Conservation (phyloP, 2,888 invertebrate species). For the Cosmia trapezina region DNA sequence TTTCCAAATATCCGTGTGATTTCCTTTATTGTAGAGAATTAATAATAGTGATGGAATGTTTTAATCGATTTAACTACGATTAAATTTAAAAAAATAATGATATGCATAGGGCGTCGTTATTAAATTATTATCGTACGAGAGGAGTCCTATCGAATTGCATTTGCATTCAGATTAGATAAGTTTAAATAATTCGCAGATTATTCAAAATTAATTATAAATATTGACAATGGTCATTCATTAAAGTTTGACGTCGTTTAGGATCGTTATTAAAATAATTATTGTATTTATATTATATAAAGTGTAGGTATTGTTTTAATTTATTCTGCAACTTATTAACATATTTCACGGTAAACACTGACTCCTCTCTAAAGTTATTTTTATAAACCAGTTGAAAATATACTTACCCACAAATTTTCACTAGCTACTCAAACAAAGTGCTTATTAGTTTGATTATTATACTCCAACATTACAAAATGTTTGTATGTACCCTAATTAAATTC, state of each 20-base stretch:
- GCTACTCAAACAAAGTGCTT: conserved; percentile 87
- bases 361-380: conserved; percentile 82
- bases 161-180: conserved; percentile 63
- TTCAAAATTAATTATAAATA: conserved; percentile 58
- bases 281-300: conserved; percentile 66
- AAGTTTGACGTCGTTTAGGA: conserved; percentile 50
- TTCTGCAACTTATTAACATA: conserved; percentile 57
- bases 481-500: conserved; percentile 90
- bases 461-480: conserved; percentile 90
- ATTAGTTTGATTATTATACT: conserved; percentile 89
- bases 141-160: conserved; percentile 64
- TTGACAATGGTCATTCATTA: conserved; percentile 41
- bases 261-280: conserved; percentile 59
- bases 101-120: conserved; percentile 60
- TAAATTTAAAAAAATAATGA: conserved; percentile 64
- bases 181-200: conserved; percentile 55
- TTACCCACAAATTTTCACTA: conserved; percentile 84
- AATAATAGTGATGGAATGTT: conserved; percentile 87
- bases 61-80: conserved; percentile 79
- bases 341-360: conserved; percentile 73
- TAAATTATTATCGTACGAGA: conserved; percentile 60
- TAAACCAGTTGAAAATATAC: conserved; percentile 76
- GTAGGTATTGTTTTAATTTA: conserved; percentile 68
- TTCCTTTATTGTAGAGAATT: conserved; percentile 84
- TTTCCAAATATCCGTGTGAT: conserved; percentile 89